Evolutionary conservation across 1,140 invertebrate genomes (phyloP), one percentile per base, ranked within the genome.

Genomic region (Drosophila pachea): DNA sequence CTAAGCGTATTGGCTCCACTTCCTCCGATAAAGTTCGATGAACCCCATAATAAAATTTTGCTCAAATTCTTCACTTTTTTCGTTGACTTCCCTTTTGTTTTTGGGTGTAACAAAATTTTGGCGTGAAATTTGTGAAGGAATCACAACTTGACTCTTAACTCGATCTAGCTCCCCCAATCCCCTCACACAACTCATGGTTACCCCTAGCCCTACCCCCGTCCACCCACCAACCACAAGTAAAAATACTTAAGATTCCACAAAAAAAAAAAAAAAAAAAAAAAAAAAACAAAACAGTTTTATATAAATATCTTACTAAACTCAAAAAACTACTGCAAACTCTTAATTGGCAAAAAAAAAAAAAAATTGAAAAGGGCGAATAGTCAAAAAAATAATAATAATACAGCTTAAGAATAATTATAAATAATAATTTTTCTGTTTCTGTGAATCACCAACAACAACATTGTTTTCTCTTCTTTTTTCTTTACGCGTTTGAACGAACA

Each of bases 381-480:
- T 42, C 16, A 29, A 60, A 45, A 54, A 48, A 49, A 40, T 56
- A 63, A 65, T 59, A 86, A 84, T 73, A 84, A 79, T 86, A 84
- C 79, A 84, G 81, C 73, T 86, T 84, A 84, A 86, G 77, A 82
- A 86, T 86, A 77, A 86, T 86, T 86, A 87, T 86, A 84, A 73
- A 43, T 43, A 81, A 86, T 86, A 73, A 86, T 81, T 86, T 86
- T 86, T 83, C 79, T 86, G 82, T 86, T 86, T 86, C 82, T 86
- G 82, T 86, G 83, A 86, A 87, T 88, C 77, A 86, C 75, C 87
- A 88, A 88, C 86, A 88, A 88, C 83, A 88, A 86, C 78, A 88
- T 86, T 86, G 86, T 88, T 88, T 88, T 88, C 77, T 88, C 87
- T 88, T 88, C 72, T 88, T 88, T 86, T 88, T 86, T 87, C 81